phyloP scores from a whole-genome alignment of 1,140 invertebrate genomes.

The Zeugodacus cucurbitae region DNA sequence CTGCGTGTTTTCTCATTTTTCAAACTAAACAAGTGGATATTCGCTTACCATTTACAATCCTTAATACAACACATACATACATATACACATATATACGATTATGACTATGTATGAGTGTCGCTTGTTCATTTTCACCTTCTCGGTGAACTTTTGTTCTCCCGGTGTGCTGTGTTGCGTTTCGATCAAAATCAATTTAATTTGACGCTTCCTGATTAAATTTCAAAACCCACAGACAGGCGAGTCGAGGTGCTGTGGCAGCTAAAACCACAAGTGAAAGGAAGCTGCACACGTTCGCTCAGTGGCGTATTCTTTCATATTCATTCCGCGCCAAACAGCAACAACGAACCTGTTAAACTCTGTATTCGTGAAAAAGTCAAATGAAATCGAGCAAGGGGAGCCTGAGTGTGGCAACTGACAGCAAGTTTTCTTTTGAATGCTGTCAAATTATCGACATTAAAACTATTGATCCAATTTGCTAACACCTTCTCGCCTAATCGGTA shows the following conservation, averaged over 20 bases:
- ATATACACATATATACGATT: neutral
- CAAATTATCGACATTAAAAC: neutral
- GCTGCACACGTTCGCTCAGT: neutral
- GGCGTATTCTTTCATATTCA: neutral
- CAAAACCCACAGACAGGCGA: neutral
- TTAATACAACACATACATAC: neutral
- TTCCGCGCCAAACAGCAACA: no score
- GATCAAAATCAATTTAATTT: slow-evolving; percentile 37
- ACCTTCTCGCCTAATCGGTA: no score
- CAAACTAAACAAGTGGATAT: slow-evolving; percentile 5
- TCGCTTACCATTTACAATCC: neutral
- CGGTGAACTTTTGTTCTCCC: neutral
- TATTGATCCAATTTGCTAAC: neutral
- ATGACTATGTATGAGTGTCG: no score
- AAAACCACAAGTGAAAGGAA: slow-evolving; percentile 15
- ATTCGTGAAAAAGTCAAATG: neutral
- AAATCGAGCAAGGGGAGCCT: neutral
- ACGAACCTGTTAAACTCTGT: neutral
- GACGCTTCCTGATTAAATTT: slow-evolving; percentile 37
- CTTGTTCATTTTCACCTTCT: no score
- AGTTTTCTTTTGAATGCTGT: neutral
- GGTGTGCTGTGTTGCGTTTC: neutral
- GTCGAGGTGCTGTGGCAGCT: neutral
- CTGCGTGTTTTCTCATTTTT: neutral
- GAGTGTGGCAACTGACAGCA: neutral